A percentile compares a stretch with the other conserved stretches of the same genome.
These are phyloP conservation scores for Macrosteles quadrilineatus DNA, from an alignment of 1,140 invertebrate genomes.

Conservation along the genomic window DNA sequence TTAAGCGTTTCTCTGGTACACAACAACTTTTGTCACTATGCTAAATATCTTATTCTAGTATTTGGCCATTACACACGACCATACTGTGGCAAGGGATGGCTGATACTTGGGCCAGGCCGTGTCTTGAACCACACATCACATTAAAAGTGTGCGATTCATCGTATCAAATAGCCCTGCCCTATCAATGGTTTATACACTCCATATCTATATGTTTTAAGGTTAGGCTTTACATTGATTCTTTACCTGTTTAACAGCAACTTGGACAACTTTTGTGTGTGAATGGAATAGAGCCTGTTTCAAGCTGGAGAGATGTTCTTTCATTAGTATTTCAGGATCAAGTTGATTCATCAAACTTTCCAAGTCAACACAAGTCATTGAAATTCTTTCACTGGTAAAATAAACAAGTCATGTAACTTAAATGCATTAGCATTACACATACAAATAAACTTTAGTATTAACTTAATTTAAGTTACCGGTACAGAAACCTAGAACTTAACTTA, in stretches of 20 bases:
- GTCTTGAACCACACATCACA: too few relatives aligned
- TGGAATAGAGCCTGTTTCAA: conserved; percentile 11
- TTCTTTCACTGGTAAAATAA: neutral
- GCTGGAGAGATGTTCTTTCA: neutral
- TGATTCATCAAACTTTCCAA: conserved; percentile 13
- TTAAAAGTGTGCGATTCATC: too few relatives aligned
- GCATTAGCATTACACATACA: neutral
- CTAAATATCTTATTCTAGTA: too few relatives aligned
- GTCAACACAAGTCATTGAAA: conserved; percentile 4
- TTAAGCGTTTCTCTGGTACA: too few relatives aligned
- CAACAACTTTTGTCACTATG: too few relatives aligned
- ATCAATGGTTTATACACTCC: too few relatives aligned
- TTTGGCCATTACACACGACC: too few relatives aligned
- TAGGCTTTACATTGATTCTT: too few relatives aligned
- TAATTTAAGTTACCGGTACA: neutral
- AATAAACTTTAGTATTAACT: neutral
- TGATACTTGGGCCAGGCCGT: too few relatives aligned
- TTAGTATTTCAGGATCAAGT: neutral
- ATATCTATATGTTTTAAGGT: too few relatives aligned
- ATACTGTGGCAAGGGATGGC: too few relatives aligned
- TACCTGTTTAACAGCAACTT: conserved; percentile 22
- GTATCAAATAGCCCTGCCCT: too few relatives aligned
- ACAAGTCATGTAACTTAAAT: conserved; percentile 1
- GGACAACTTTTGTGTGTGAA: conserved; percentile 10
- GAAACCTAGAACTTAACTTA: neutral